Evolutionary conservation across 2,888 invertebrate species (phyloP).

Genomic region (Caenorhabditis sp.): DNA sequence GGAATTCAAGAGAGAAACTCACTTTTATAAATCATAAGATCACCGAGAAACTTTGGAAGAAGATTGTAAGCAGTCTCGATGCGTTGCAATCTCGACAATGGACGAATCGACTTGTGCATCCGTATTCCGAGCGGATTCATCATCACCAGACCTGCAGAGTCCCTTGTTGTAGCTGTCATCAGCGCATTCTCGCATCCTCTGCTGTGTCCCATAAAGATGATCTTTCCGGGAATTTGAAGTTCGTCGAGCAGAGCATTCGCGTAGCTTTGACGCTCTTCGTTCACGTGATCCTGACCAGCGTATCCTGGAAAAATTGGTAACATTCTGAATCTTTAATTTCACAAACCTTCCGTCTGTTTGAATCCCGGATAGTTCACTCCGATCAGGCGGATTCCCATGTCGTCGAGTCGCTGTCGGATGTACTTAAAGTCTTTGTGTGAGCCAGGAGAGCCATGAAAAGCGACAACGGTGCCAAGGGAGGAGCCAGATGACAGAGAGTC

Average conservation of each 20-base stretch:
- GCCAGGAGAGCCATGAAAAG: constrained; percentile 73
- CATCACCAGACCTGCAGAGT: constrained; percentile 65
- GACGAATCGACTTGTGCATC: constrained; percentile 67
- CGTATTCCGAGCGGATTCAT: constrained; percentile 71
- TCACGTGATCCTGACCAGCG: constrained; percentile 50
- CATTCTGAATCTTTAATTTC: not conserved
- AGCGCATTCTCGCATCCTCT: constrained; percentile 73
- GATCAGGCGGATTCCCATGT: constrained; percentile 67
- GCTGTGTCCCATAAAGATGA: constrained; percentile 67
- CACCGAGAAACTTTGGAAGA: constrained; percentile 36
- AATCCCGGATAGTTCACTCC: constrained; percentile 75
- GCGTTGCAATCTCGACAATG: constrained; percentile 26
- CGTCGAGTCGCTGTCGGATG: constrained; percentile 61
- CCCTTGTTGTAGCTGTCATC: constrained; percentile 48
- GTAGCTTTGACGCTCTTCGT: constrained; percentile 65
- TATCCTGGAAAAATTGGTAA: constrained; percentile 21
- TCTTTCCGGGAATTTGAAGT: constrained; percentile 46
- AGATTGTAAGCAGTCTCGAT: constrained; percentile 13
- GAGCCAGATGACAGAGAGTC: constrained; percentile 69
- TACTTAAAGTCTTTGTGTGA: constrained; percentile 75
- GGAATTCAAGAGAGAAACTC: not conserved
- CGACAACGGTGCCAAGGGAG: constrained; percentile 69
- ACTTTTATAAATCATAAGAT: constrained; percentile 45
- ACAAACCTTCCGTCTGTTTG: constrained; percentile 52
- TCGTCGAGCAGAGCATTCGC: constrained; percentile 65